Conservation (phyloP, 2,113 vertebrate genomes). For the Gadus macrocephalus region DNA sequence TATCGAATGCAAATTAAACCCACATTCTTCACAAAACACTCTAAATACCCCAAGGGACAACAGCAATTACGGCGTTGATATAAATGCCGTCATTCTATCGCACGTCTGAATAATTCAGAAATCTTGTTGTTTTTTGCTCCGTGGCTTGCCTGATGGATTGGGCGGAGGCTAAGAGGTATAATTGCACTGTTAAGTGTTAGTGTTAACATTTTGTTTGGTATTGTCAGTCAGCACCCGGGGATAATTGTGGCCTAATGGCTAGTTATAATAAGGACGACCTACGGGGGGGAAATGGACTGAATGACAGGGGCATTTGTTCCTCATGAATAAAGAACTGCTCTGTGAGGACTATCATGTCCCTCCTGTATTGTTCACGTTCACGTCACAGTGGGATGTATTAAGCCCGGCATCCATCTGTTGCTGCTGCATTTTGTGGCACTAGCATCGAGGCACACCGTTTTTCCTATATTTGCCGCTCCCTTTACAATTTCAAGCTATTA, state of each 20-base stretch:
- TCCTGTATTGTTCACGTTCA: too few relatives aligned
- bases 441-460: too few relatives aligned
- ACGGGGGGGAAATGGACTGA: too few relatives aligned
- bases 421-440: too few relatives aligned
- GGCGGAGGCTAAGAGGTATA: not conserved
- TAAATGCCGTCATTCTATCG: not conserved
- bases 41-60: constrained; percentile 1
- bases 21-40: not conserved
- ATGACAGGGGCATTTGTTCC: too few relatives aligned
- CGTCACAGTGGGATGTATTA: too few relatives aligned
- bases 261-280: too few relatives aligned
- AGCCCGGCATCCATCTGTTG: too few relatives aligned
- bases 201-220: constrained; percentile 12
- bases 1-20: not conserved
- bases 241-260: constrained; percentile 28
- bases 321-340: too few relatives aligned
- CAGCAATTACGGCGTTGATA: constrained; percentile 7
- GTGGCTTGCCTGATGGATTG: constrained; percentile 1
- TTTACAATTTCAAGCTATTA: too few relatives aligned
- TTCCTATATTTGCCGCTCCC: too few relatives aligned
- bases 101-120: not conserved
- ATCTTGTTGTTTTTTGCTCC: not conserved
- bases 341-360: too few relatives aligned
- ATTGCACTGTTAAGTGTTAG: constrained; percentile 4
- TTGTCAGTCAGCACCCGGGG: constrained; percentile 19